Evolutionary conservation across 2,113 vertebrate genomes (phyloP).

Genomic region (Channa argus): DNA sequence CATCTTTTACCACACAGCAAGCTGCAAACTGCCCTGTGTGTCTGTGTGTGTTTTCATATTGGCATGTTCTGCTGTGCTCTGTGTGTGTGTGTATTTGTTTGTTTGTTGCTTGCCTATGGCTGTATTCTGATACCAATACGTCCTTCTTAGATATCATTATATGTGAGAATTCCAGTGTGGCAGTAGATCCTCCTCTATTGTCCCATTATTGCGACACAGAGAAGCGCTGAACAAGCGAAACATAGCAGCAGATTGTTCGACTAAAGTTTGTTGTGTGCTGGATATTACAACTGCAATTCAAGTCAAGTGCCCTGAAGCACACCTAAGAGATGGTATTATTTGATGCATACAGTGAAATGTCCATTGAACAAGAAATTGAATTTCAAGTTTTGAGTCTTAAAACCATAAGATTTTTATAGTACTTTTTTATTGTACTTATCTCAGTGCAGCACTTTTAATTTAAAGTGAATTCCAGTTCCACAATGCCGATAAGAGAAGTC

Average conservation of each 20-base stretch:
- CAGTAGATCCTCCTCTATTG: slow-evolving; percentile 18
- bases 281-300: slow-evolving; percentile 33
- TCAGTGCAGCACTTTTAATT: not conserved
- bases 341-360: slow-evolving; percentile 13
- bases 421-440: not conserved
- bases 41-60: slow-evolving; percentile 11
- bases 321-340: slow-evolving; percentile 14
- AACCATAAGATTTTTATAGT: no score
- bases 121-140: slow-evolving; percentile 31
- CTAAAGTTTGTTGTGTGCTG: slow-evolving; percentile 19
- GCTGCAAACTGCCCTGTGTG: slow-evolving; percentile 13
- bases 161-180: slow-evolving; percentile 31
- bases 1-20: slow-evolving; percentile 46
- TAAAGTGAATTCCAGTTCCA: no score
- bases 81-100: slow-evolving; percentile 7
- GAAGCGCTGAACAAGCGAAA: slow-evolving; percentile 55
- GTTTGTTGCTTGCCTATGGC: not conserved
- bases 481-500: no score
- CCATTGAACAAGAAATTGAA: slow-evolving; percentile 12
- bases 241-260: slow-evolving; percentile 37
- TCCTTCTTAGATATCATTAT: slow-evolving; percentile 48
- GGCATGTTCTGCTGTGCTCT: slow-evolving; percentile 1
- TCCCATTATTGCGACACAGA: slow-evolving; percentile 44
- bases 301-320: slow-evolving; percentile 37
- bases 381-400: no score